Conservation (phyloP, 2,113 vertebrate genomes). For the Hypocryptadius cinnamomeus region DNA sequence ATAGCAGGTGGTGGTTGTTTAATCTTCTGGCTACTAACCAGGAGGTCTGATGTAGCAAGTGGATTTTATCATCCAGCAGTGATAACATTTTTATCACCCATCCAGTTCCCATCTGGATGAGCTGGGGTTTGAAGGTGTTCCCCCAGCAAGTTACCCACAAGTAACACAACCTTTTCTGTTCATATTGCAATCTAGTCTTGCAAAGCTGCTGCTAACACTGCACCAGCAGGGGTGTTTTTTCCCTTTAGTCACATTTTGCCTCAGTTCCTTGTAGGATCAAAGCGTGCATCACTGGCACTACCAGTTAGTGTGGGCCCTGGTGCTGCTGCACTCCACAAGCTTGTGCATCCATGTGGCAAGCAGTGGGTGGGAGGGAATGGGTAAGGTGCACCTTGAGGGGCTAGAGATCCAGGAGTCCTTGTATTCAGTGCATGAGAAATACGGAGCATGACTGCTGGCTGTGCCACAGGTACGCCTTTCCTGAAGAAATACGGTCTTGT, state of each 20-base stretch:
- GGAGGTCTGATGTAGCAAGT: background rate
- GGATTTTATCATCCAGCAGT: background rate
- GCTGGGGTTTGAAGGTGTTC: background rate
- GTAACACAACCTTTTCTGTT: background rate
- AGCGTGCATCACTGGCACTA: background rate
- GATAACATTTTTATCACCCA: background rate
- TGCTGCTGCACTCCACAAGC: background rate
- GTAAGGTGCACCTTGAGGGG: background rate
- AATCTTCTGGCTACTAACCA: background rate
- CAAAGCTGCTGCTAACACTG: background rate
- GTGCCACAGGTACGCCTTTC: background rate
- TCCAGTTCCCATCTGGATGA: background rate
- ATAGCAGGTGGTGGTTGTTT: background rate
- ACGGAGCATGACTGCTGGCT: background rate
- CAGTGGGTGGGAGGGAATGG: background rate
- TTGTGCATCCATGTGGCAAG: background rate
- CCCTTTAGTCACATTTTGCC: background rate
- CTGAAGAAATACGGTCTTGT: background rate
- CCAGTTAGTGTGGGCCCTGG: background rate
- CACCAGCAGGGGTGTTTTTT: background rate
- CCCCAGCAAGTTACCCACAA: background rate
- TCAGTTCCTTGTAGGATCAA: background rate
- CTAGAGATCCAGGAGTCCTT: background rate
- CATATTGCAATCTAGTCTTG: background rate
- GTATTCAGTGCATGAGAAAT: background rate